Evolutionary conservation across 92 coral and sea anemone genomes (phyloP).

Genomic region (Epizoanthus fatuus): DNA sequence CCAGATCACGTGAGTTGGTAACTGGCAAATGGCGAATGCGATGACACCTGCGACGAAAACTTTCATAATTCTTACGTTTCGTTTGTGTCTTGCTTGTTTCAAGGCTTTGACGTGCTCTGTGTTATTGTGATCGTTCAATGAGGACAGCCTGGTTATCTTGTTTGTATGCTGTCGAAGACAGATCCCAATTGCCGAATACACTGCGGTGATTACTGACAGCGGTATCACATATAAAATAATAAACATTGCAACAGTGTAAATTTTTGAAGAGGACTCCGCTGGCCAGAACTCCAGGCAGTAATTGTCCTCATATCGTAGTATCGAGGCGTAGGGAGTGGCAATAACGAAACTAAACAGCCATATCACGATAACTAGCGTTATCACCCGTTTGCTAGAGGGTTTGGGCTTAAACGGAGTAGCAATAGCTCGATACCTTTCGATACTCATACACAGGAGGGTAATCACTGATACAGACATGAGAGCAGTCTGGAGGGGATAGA

Average conservation of each 20-base stretch:
- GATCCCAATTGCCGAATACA: conserved; percentile 64
- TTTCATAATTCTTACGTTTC: conserved; percentile 69
- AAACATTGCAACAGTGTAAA: conserved; percentile 73
- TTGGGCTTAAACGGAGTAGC: conserved; percentile 68
- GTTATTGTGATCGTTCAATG: conserved; percentile 7
- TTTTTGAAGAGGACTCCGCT: conserved; percentile 37
- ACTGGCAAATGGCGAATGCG: conserved; percentile 75
- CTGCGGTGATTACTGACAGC: conserved; percentile 65
- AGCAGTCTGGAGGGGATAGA: conserved; percentile 73
- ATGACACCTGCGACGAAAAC: conserved; percentile 78
- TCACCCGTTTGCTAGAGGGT: conserved; percentile 42
- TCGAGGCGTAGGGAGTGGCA: conserved; percentile 57
- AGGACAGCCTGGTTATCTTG: conserved; percentile 19
- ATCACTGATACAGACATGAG: conserved; percentile 67
- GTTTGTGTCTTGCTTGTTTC: conserved; percentile 27
- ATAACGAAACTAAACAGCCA: conserved; percentile 60
- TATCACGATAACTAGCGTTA: conserved; percentile 23
- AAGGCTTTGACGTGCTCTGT: conserved; percentile 34
- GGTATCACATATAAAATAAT: conserved; percentile 75
- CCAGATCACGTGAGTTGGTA: conserved; percentile 85
- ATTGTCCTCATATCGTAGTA: conserved; percentile 34
- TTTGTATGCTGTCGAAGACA: conserved; percentile 48
- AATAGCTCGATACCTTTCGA: conserved; percentile 74
- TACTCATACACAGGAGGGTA: conserved; percentile 67
- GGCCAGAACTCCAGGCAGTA: conserved; percentile 75